A percentile compares a stretch with the other conserved stretches of the same genome.
Conservation (phyloP, 2,888 invertebrate genomes). For the Drosophila gaucha region DNA sequence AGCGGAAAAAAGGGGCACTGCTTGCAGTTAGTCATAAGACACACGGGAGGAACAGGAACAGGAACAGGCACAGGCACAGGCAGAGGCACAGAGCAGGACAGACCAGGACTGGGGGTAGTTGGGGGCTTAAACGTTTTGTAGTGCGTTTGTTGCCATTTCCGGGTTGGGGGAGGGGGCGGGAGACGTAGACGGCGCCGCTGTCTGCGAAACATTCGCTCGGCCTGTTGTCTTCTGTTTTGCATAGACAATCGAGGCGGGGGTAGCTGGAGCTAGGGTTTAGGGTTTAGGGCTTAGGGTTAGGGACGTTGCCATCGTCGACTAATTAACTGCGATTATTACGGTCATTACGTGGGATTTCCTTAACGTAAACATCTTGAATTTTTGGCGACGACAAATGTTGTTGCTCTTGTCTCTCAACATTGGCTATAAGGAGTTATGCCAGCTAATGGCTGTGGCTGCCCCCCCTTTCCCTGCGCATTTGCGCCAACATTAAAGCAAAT, state of each 20-base stretch:
- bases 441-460: constrained; percentile 55
- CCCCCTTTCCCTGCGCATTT: constrained; percentile 48
- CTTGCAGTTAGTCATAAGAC: constrained; percentile 76
- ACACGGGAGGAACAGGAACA: constrained; percentile 28
- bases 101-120: background rate
- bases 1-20: constrained; percentile 35
- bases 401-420: constrained; percentile 49
- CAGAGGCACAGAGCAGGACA: too few species aligned
- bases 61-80: too few species aligned
- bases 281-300: constrained; percentile 11
- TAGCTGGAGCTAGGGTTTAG: background rate
- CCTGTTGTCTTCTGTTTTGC: constrained; percentile 64
- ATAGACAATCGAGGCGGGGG: constrained; percentile 55
- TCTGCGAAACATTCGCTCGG: constrained; percentile 41
- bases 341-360: constrained; percentile 85
- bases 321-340: constrained; percentile 85
- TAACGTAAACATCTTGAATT: constrained; percentile 83
- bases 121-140: constrained; percentile 65
- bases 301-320: constrained; percentile 82
- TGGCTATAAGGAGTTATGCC: constrained; percentile 58
- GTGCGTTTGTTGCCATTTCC: constrained; percentile 81
- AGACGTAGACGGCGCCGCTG: constrained; percentile 44
- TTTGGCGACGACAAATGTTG: constrained; percentile 70
- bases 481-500: constrained; percentile 82
- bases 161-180: constrained; percentile 37